Conservation (phyloP, 2,797 vertebrate species). For the Propithecus perrieri region DNA sequence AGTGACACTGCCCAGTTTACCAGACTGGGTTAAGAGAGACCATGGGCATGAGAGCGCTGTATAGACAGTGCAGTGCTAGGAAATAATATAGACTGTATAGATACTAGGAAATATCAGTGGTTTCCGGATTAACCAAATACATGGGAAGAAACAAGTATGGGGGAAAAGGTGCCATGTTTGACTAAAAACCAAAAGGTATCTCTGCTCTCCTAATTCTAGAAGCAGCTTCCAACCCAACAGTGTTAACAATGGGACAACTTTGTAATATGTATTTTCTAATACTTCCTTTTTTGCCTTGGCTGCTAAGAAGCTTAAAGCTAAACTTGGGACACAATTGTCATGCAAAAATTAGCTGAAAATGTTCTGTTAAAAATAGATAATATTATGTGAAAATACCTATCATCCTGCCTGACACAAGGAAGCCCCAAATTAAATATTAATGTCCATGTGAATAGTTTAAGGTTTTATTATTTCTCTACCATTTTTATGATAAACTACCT, state of each 20-base stretch:
- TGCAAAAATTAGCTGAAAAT: conserved; percentile 22
- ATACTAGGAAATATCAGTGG: background rate
- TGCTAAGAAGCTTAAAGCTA: background rate
- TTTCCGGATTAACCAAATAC: background rate
- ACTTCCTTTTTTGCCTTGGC: background rate
- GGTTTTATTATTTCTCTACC: background rate
- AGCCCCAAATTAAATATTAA: background rate
- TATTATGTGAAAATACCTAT: conserved; percentile 12
- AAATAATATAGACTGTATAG: no score
- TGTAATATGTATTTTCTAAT: background rate
- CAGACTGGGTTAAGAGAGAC: background rate
- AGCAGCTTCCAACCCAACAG: background rate
- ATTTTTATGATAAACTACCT: background rate
- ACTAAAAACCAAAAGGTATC: background rate
- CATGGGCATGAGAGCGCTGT: background rate
- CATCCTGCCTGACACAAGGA: background rate
- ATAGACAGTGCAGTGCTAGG: background rate
- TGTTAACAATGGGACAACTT: background rate
- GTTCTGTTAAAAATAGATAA: conserved; percentile 33
- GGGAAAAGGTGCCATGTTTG: background rate
- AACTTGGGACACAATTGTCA: background rate
- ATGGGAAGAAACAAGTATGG: background rate
- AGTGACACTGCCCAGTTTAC: no score
- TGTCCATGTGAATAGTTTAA: background rate
- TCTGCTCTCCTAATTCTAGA: background rate